Conservation (phyloP, 2,113 vertebrate genomes). For the Prionailurus bengalensis region DNA sequence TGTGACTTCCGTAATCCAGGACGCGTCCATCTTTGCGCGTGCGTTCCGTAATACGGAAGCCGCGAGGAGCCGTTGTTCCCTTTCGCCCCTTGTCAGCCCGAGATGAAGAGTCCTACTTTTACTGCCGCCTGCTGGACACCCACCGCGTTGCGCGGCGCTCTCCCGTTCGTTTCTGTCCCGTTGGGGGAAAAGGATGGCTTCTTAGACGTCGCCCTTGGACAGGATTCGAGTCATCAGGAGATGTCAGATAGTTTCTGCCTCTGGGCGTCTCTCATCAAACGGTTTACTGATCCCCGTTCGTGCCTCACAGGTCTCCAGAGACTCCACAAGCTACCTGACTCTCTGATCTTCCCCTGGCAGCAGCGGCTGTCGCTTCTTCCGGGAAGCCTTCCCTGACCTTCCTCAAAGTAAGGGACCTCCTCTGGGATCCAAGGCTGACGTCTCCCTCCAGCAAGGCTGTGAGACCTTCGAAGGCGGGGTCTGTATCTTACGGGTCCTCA, state of each 20-base stretch:
- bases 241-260: background rate
- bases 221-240: background rate
- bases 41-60: background rate
- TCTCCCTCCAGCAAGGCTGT: background rate
- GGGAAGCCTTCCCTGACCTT: background rate
- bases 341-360: background rate
- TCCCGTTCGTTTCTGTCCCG: background rate
- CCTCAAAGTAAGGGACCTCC: background rate
- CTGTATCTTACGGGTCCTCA: background rate
- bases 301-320: background rate
- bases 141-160: background rate
- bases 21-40: background rate
- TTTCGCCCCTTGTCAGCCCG: background rate
- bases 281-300: background rate
- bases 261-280: background rate
- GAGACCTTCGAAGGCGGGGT: background rate
- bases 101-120: background rate
- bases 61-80: background rate
- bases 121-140: background rate
- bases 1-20: rapidly evolving
- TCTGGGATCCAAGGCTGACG: background rate
- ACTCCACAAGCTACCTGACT: background rate
- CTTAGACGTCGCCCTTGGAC: background rate
- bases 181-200: background rate
- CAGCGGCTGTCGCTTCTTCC: background rate